These are phyloP conservation scores for Limenitis camilla DNA, from an alignment of 2,888 invertebrate species.

Conservation along the genomic window DNA sequence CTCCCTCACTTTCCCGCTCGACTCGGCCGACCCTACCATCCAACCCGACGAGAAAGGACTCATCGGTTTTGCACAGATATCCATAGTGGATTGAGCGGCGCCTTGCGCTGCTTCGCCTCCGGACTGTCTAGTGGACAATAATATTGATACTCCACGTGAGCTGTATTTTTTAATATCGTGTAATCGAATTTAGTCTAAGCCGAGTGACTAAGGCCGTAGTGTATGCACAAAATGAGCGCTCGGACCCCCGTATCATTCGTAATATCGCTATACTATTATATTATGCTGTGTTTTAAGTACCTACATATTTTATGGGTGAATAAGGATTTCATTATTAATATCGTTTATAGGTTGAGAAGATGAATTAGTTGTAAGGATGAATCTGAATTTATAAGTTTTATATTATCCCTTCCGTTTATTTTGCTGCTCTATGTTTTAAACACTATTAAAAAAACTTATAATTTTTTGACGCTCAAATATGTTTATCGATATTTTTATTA, in stretches of 20 bases:
- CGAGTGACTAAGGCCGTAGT: neutral
- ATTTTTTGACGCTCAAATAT: constrained; percentile 21
- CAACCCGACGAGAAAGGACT: constrained; percentile 96
- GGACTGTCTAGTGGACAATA: constrained; percentile 28
- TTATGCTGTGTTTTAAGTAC: constrained; percentile 38
- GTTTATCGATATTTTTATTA: constrained; percentile 11
- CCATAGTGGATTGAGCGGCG: constrained; percentile 84
- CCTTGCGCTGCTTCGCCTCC: constrained; percentile 14
- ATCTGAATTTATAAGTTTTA: constrained; percentile 63
- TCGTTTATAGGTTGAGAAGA: constrained; percentile 59
- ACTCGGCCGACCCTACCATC: constrained; percentile 46
- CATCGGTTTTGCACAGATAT: constrained; percentile 97
- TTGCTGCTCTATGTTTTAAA: constrained; percentile 44
- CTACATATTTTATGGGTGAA: constrained; percentile 57
- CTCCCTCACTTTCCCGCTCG: constrained; percentile 91
- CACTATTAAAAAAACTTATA: constrained; percentile 46
- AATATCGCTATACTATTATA: constrained; percentile 33
- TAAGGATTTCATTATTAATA: constrained; percentile 43
- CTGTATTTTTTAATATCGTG: constrained; percentile 18
- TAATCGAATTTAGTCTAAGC: constrained; percentile 20
- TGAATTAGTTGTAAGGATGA: constrained; percentile 52
- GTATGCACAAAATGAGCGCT: neutral
- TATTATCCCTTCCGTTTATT: constrained; percentile 52
- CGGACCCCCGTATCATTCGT: constrained; percentile 18
- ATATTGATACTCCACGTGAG: constrained; percentile 19